Conservation (phyloP, 2,888 invertebrate species). For the Thumatha senex region DNA sequence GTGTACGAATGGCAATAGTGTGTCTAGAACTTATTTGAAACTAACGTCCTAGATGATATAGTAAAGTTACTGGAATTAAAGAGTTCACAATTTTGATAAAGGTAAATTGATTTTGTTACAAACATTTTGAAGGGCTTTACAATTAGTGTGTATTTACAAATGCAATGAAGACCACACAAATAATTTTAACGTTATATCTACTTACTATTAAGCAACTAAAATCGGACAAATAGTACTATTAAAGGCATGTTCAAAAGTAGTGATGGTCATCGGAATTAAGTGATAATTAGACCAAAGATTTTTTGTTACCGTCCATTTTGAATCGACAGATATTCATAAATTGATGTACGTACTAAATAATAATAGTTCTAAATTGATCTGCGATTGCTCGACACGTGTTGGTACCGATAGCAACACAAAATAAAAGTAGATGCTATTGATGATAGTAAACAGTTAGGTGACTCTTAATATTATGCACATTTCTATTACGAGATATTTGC, state of each 20-base stretch:
- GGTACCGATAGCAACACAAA: slow-evolving; percentile 50
- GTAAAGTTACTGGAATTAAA: too few relatives aligned
- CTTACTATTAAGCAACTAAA: slow-evolving; percentile 2
- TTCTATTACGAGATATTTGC: slow-evolving; percentile 4
- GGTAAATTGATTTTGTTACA: not conserved
- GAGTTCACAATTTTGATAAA: too few relatives aligned
- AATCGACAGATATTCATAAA: slow-evolving; percentile 23
- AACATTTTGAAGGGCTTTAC: not conserved
- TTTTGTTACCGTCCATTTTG: slow-evolving; percentile 30
- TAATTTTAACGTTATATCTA: not conserved
- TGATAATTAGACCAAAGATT: slow-evolving; percentile 29
- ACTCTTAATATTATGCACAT: not conserved
- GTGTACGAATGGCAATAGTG: not conserved
- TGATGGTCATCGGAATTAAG: slow-evolving; percentile 31
- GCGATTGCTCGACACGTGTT: slow-evolving; percentile 23
- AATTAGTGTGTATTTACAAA: too few relatives aligned
- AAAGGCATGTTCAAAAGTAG: slow-evolving; percentile 8
- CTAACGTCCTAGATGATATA: not conserved
- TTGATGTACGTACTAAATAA: slow-evolving; percentile 32
- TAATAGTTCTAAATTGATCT: slow-evolving; percentile 38
- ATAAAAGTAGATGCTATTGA: slow-evolving; percentile 1
- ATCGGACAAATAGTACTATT: slow-evolving; percentile 4
- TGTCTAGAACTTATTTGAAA: not conserved
- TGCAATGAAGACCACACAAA: slow-evolving; percentile 5
- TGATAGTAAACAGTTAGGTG: slow-evolving; percentile 1